Base-by-base conservation (phyloP, 1,140 invertebrate species). In the Chrysopa pallens region DNA sequence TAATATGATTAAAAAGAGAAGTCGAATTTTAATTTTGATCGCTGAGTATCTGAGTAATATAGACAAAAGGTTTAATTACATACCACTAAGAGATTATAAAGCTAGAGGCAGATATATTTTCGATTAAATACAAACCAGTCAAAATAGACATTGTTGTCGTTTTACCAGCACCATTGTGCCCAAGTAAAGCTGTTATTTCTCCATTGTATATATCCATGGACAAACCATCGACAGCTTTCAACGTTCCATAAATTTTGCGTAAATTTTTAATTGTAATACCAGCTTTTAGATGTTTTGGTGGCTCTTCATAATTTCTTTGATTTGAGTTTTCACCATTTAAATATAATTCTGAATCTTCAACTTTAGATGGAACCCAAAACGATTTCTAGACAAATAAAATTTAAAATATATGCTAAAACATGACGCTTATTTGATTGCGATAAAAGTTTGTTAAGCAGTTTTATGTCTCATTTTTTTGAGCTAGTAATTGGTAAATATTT, bases 181-280 rank as follows among this genome's bases (percentile, higher is more conserved):
- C 88, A n/a, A 92, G 62, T 28, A 93, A 60, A 14, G 83, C 69
- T 2, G 73, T 77, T 23, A 80, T 75, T 57, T 78, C 69, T 45
- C 72, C 62, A 46, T 72, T 60, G 49, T 72, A 76, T 52, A 90
- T 80, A 46, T 85, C 77, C 33, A 91, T 54, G 47, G 57, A 74
- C 41, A 80, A 57, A 46, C 76, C 68, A 48, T 81, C 72, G 0
- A 93, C 77, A 9, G 80, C 88, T 7, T 50, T 48, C 36, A 63
- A 55, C 3, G 54, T 50, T 7, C 56, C 60, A 47, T 61, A 74
- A 2, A 52, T 46, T 60, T 74, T 75, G 2, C 55, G 56, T 13
- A 74, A 49, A 50, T 67, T 59, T 52, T 61, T 51, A 11, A 51
- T 35, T 28, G 48, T 35, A 1, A 62, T 39, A 4, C 55, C 38